These are phyloP conservation scores for Diarsia dahlii DNA, from an alignment of 2,888 invertebrate species.

Conservation along the genomic window DNA sequence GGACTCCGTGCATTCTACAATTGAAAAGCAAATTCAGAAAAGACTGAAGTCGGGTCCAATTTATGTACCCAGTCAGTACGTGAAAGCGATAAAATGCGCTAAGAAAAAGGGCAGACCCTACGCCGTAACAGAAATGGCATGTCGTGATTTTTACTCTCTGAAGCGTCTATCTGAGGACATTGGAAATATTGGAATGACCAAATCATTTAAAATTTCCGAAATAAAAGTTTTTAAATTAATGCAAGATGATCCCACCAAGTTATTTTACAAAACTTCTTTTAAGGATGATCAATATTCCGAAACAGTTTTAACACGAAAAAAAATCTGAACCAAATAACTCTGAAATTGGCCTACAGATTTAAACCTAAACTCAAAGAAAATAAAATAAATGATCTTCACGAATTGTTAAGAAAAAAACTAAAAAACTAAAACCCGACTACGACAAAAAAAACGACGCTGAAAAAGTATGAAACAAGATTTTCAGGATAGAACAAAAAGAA, in stretches of 20 bases:
- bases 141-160: background rate
- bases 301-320: constrained; percentile 4
- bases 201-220: constrained; percentile 3
- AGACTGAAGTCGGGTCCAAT: constrained; percentile 5
- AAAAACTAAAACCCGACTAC: too few relatives aligned
- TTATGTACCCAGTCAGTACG: constrained; percentile 10
- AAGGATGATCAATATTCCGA: background rate
- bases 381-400: constrained; percentile 1
- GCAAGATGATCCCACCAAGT: background rate
- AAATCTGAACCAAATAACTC: background rate
- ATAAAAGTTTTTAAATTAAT: background rate
- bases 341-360: background rate
- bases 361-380: constrained; percentile 1
- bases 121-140: constrained; percentile 4
- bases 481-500: too few relatives aligned
- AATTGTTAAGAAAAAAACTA: background rate
- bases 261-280: background rate
- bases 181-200: background rate
- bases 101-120: background rate
- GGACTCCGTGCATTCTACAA: background rate
- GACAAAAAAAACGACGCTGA: too few relatives aligned
- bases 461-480: too few relatives aligned
- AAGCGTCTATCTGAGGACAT: constrained; percentile 3
- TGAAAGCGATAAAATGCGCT: constrained; percentile 2
- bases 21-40: background rate